These are phyloP conservation scores for Colossoma macropomum DNA, from an alignment of 2,113 vertebrate species.

Conservation along the genomic window DNA sequence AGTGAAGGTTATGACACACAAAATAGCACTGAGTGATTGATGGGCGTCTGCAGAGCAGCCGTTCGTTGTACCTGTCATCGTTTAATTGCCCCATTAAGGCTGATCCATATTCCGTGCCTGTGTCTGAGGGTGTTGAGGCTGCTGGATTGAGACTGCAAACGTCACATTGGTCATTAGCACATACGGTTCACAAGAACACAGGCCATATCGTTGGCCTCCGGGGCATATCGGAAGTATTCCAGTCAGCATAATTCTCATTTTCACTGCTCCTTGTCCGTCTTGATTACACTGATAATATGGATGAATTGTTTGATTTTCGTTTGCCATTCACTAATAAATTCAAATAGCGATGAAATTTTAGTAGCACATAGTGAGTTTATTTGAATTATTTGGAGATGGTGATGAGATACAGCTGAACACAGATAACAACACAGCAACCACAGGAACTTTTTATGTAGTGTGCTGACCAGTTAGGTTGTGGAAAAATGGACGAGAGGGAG, in stretches of 20 bases:
- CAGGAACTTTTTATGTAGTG: too few species aligned
- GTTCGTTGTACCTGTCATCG: not conserved
- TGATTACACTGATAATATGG: not conserved
- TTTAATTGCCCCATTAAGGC: constrained; percentile 6
- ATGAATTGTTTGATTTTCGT: not conserved
- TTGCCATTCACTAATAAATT: not conserved
- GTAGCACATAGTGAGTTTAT: too few species aligned
- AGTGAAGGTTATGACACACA: not conserved
- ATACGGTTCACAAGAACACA: not conserved
- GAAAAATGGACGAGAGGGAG: too few species aligned
- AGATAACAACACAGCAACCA: too few species aligned
- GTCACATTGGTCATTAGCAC: not conserved
- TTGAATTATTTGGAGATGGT: too few species aligned
- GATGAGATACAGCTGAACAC: too few species aligned
- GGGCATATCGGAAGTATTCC: not conserved
- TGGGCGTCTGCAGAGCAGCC: not conserved
- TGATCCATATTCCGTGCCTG: not conserved
- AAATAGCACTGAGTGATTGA: not conserved
- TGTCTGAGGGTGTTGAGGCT: not conserved
- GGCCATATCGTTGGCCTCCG: not conserved
- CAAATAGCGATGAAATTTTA: too few species aligned
- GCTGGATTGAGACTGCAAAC: not conserved
- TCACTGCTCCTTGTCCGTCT: not conserved
- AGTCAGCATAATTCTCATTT: not conserved
- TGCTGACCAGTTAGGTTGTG: too few species aligned